phyloP scores from a whole-genome alignment of 2,113 vertebrate species.

The Callospermophilus lateralis region DNA sequence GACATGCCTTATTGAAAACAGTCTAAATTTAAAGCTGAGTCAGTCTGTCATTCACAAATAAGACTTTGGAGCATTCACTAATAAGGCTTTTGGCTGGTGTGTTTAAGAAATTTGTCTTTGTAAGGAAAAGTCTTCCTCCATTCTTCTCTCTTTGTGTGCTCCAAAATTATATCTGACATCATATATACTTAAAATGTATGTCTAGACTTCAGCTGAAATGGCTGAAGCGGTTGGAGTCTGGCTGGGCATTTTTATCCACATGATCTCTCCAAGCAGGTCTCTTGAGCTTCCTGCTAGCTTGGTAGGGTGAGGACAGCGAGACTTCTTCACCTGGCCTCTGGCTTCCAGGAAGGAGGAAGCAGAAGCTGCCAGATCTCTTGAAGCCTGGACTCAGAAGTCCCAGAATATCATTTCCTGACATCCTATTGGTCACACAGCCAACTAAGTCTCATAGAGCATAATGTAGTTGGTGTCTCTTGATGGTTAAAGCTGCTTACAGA shows the following conservation, averaged over 20 bases:
- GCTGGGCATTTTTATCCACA: fast-evolving
- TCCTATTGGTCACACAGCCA: neutral
- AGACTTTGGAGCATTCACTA: neutral
- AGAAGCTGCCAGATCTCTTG: neutral
- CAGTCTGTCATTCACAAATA: neutral
- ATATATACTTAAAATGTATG: neutral
- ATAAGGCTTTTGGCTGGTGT: neutral
- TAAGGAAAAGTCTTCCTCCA: neutral
- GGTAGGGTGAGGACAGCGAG: neutral
- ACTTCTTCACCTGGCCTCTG: neutral
- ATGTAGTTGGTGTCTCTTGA: neutral
- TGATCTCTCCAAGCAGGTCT: neutral
- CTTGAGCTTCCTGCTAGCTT: neutral
- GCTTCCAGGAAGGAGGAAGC: neutral
- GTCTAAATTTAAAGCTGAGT: neutral
- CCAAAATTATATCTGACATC: neutral
- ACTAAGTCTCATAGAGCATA: neutral
- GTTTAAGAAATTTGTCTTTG: neutral
- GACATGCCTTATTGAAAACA: neutral
- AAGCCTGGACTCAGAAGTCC: neutral
- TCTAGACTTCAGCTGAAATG: neutral
- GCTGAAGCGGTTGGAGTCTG: neutral
- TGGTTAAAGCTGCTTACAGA: neutral
- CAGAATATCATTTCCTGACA: neutral
- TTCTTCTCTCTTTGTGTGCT: neutral